A percentile compares a stretch with the other conserved stretches of the same genome.
Conservation (phyloP, 2,797 vertebrate species). For the Danio kyathit region DNA sequence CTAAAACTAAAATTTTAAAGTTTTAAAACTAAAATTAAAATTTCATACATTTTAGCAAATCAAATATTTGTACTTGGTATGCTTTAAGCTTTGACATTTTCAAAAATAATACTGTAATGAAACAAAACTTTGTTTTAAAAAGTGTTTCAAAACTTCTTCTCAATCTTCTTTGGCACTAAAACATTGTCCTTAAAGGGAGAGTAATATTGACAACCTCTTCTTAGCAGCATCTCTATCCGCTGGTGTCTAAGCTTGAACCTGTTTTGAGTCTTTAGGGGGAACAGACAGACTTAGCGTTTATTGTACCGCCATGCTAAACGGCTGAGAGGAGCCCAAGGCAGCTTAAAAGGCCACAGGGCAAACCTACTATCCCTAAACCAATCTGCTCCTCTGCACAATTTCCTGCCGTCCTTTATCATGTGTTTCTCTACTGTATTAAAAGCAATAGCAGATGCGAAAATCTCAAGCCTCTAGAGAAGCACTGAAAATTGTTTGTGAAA, state of each 20-base stretch:
- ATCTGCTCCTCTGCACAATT: slow-evolving; percentile 22
- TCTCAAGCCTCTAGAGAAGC: background rate
- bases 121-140: too few species aligned
- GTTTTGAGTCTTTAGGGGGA: slow-evolving; percentile 17
- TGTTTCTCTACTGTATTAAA: slow-evolving; percentile 26
- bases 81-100: too few species aligned
- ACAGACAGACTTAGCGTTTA: slow-evolving; percentile 21
- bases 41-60: too few species aligned
- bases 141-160: too few species aligned
- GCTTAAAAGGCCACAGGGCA: slow-evolving; percentile 19
- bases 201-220: background rate
- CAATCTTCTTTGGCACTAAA: background rate
- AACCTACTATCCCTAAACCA: slow-evolving; percentile 26
- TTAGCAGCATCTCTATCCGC: background rate
- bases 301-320: slow-evolving; percentile 20
- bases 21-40: too few species aligned
- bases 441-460: background rate
- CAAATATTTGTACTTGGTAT: too few species aligned
- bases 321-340: slow-evolving; percentile 30
- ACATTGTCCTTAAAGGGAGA: background rate
- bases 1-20: too few species aligned
- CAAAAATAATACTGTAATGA: too few species aligned
- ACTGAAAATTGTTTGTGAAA: background rate
- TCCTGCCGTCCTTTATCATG: slow-evolving; percentile 11
- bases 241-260: slow-evolving; percentile 25